Evolutionary conservation across 2,113 vertebrate species (phyloP), one percentile per base, ranked within the genome.

Genomic region (Neolamprologus cancellatus): DNA sequence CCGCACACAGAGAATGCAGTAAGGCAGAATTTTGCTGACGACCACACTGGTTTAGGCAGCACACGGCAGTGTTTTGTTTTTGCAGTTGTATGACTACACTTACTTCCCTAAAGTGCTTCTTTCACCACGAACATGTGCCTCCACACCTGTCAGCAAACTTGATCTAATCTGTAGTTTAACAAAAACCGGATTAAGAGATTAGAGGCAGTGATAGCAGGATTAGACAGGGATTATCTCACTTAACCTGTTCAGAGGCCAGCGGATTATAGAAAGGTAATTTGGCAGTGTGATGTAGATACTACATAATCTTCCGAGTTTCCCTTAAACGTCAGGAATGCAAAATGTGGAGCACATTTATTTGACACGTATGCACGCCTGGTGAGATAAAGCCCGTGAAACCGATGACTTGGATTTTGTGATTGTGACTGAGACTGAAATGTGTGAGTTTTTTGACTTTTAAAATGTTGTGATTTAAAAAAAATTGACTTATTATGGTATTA

Each of bases 111-210:
- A 78, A 84, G 78, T 69, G 81, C 61, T 87, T 81, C 66, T 84
- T 79, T 78, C 84, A 88, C 52, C 82, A 50, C 14, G n/a, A 55
- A 79, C 84, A 84, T 23, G 4, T 50, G 44, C 61, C 36, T 59
- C 66, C 14, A 48, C 25, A 89, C 64, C 84, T 92, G 87, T 90
- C 69, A 66, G 44, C 80, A 93, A 88, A 89, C 78, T 4, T 44
- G 28, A 88, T 86, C 32, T 87, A 80, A 94, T 92, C 91, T 89
- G 53, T 39, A 74, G 61, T 84, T 84, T 41, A 84, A 53, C 32
- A 86, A 82, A 90, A 90, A 87, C 50, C 28, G 78, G 94, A 94
- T 94, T 86, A 91, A 79, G 44, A 92, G 92, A 92, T 94, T 90
- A 89, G 46, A 90, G 78, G n/a, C 59, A 86, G 57, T 41, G 86